Percentiles rank a stretch among this genome's conserved stretches.
These are phyloP conservation scores for Erythrolamprus reginae DNA, from an alignment of 2,113 vertebrate genomes.

Conservation along the genomic window DNA sequence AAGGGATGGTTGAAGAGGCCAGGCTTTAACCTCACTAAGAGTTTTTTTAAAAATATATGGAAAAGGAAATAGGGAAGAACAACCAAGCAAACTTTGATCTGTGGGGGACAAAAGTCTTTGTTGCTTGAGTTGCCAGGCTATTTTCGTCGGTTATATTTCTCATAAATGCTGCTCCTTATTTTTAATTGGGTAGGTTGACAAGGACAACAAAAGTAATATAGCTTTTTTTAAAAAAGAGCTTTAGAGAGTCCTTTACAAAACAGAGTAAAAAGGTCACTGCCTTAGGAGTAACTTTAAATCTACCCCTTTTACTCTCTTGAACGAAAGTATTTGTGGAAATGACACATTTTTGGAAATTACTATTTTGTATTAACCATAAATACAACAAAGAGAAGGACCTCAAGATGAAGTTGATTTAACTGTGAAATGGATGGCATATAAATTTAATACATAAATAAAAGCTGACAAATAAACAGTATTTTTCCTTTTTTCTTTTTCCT, in stretches of 20 bases:
- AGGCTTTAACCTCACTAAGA: background rate
- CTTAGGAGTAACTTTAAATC: too few species aligned
- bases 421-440: background rate
- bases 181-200: background rate
- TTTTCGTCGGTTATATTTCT: background rate
- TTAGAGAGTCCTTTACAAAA: background rate
- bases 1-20: conserved; percentile 4
- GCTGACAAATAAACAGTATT: background rate
- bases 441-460: background rate
- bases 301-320: background rate
- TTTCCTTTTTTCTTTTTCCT: background rate
- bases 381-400: background rate
- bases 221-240: background rate
- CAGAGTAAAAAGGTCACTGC: background rate
- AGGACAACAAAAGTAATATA: background rate
- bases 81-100: background rate
- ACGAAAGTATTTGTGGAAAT: background rate
- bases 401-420: background rate
- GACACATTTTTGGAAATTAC: background rate
- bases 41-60: background rate
- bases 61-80: background rate
- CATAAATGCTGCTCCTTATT: background rate
- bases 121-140: background rate
- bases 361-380: background rate
- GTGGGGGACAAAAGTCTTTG: background rate